Percentiles rank a stretch among this genome's conserved stretches.
Conservation (phyloP, 1,140 invertebrate genomes). For the Caenorhabditis latens region DNA sequence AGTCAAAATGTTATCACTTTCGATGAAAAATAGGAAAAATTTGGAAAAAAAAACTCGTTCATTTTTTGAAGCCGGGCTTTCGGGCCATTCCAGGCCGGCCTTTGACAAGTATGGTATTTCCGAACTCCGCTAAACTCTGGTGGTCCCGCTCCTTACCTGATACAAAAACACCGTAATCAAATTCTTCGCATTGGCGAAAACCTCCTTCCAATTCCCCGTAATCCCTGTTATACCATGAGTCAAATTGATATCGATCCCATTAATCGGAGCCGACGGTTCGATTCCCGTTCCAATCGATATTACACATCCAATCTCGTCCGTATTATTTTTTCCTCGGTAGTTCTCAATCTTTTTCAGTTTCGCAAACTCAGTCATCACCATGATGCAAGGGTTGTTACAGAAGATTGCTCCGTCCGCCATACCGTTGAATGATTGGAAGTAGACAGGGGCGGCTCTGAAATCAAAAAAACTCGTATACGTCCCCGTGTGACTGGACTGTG, state of each 20-base stretch:
- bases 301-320: slow-evolving; percentile 55
- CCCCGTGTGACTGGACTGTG: too few relatives aligned
- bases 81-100: too few relatives aligned
- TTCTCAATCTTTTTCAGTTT: slow-evolving; percentile 60
- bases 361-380: slow-evolving; percentile 58
- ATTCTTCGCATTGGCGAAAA: slow-evolving; percentile 26
- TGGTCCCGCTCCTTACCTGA: too few relatives aligned
- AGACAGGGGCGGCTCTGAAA: slow-evolving; percentile 58
- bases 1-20: too few relatives aligned
- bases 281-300: slow-evolving; percentile 52
- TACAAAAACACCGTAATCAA: slow-evolving; percentile 57
- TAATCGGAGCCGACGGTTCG: slow-evolving; percentile 45
- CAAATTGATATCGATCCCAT: slow-evolving; percentile 56
- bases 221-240: slow-evolving; percentile 9
- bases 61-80: too few relatives aligned
- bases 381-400: slow-evolving; percentile 61
- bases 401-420: slow-evolving; percentile 57
- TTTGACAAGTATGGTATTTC: too few relatives aligned
- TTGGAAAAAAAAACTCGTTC: too few relatives aligned
- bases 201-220: slow-evolving; percentile 55
- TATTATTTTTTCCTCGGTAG: slow-evolving; percentile 45
- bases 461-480: too few relatives aligned
- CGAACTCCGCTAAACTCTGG: too few relatives aligned
- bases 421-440: slow-evolving; percentile 57
- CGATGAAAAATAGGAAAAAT: too few relatives aligned